Conservation (phyloP, 1,140 invertebrate genomes). For the Drosophila kurseongensis region DNA sequence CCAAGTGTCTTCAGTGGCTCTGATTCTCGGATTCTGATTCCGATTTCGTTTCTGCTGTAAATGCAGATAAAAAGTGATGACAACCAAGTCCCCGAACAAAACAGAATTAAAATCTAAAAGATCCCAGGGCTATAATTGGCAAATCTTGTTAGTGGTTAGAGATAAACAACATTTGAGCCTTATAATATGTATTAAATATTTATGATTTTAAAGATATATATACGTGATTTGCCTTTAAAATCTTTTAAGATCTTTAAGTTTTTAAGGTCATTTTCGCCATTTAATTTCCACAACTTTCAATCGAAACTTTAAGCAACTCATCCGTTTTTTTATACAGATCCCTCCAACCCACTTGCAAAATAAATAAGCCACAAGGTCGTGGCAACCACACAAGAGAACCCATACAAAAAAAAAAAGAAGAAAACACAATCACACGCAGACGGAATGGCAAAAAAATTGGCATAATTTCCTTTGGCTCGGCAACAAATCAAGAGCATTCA, state of each 20-base stretch:
- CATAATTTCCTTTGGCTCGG: constrained; percentile 58
- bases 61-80: constrained; percentile 35
- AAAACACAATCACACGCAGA: constrained; percentile 8
- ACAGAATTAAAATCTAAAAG: background rate
- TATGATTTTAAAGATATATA: too few relatives aligned
- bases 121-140: background rate
- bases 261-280: background rate
- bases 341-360: background rate
- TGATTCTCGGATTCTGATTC: constrained; percentile 8
- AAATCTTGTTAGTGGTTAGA: too few relatives aligned
- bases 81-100: constrained; percentile 6
- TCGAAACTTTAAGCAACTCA: constrained; percentile 18
- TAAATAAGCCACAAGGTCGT: constrained; percentile 45
- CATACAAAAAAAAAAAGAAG: too few relatives aligned
- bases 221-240: too few relatives aligned
- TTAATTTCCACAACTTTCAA: background rate
- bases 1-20: constrained; percentile 34
- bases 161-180: too few relatives aligned
- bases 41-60: constrained; percentile 24
- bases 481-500: constrained; percentile 57
- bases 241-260: background rate
- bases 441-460: constrained; percentile 53
- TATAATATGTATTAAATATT: too few relatives aligned
- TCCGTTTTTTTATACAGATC: constrained; percentile 8
- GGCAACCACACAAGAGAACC: background rate